Evolutionary conservation across 2,113 vertebrate species (phyloP), one percentile per base, ranked within the genome.

Genomic region (Hyaena hyaena): DNA sequence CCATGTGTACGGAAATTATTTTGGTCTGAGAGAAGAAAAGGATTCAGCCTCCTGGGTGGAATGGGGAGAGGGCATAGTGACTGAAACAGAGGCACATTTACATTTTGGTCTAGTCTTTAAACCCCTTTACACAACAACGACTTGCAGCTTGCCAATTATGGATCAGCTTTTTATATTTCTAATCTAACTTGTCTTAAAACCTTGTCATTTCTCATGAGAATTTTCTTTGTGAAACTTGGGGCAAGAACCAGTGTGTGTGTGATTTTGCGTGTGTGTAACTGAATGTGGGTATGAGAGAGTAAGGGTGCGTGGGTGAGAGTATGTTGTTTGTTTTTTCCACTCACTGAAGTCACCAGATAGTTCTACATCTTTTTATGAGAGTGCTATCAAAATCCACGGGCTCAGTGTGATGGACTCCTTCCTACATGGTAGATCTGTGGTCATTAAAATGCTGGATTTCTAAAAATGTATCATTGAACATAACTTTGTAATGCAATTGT

Each of bases 401-500:
- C 39, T 88, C 58, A 21, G 66, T 79, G 89, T 86, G 43, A 87
- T 17, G 55, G 89, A 31, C 76, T 82, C 58, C 35, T 74, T 90
- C 63, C 84, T 79, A 93, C 19, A 74, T 10, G 87, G 66, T 31
- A 73, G 50, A 90, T 90, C 9, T 88, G 26, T 96, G 63, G 43
- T 50, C 53, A 82, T 58, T 87, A 84, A 83, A 95, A 88, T 7
- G 15, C n/a, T 88, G 10, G 3, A 45, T 68, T 97, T 96, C 95
- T 89, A 95, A 96, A 96, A 61, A 87, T 73, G 74, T 15, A 26
- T 83, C 66, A 76, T 48, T 33, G 17, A 69, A 83, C 14, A 39
- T 84, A 94, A 82, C 35, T 43, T 74, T 24, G 39, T 53, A 55
- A 76, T 12, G 4, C 33, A 88, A 80, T 9, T 68, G 24, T 63